Percentiles rank a stretch among this genome's conserved stretches.
These are phyloP conservation scores for Geococcyx californianus DNA, from an alignment of 2,113 vertebrate species.

Conservation along the genomic window DNA sequence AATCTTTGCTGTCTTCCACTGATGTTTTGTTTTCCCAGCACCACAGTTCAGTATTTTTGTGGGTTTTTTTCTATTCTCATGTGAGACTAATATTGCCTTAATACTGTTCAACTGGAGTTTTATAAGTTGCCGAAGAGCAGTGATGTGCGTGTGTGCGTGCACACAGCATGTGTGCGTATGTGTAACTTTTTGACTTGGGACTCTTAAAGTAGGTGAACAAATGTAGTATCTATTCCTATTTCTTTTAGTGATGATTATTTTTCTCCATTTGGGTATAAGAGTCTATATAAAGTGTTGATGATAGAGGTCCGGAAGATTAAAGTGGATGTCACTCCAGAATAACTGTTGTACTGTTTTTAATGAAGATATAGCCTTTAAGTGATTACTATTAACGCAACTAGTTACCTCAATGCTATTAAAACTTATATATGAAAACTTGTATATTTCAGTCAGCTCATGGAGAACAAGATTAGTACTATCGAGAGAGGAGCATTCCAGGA, in stretches of 20 bases:
- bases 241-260: conserved; percentile 4
- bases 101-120: neutral
- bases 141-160: neutral
- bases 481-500: conserved; percentile 98
- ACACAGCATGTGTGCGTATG: neutral
- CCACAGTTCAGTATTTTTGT: neutral
- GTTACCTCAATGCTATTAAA: conserved; percentile 22
- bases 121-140: neutral
- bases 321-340: neutral
- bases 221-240: neutral
- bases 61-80: neutral
- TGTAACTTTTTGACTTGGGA: neutral
- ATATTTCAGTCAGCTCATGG: conserved; percentile 95
- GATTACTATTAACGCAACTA: conserved; percentile 25
- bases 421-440: conserved; percentile 27
- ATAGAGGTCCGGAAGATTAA: neutral
- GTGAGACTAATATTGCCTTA: neutral
- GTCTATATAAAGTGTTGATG: neutral
- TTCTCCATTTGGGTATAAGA: neutral
- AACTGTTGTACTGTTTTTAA: conserved; percentile 9
- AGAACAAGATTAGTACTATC: conserved; percentile 96
- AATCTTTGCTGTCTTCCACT: neutral
- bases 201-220: conserved; percentile 1
- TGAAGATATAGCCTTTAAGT: neutral
- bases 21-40: neutral